Evolutionary conservation across 2,113 vertebrate genomes (phyloP).

Genomic region (Motacilla tschutschensis): DNA sequence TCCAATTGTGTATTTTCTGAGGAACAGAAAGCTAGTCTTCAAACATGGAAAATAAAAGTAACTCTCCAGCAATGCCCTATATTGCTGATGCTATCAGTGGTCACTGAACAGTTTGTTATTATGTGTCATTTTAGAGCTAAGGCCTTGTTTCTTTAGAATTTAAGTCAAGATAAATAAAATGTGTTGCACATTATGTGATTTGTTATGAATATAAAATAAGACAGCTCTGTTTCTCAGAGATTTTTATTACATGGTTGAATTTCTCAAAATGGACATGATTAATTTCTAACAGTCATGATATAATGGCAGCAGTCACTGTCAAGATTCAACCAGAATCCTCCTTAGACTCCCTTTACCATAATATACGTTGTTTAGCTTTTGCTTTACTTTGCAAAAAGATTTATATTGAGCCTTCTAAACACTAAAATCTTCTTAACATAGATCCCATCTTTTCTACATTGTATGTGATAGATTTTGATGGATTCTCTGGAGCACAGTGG

Average conservation of each 20-base stretch:
- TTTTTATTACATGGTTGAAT: background rate
- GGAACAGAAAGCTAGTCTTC: background rate
- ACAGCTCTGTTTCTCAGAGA: background rate
- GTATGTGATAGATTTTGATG: conserved; percentile 15
- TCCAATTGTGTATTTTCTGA: background rate
- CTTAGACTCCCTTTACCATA: background rate
- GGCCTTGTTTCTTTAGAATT: background rate
- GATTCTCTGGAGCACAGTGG: background rate
- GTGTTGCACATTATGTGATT: background rate
- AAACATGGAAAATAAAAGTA: background rate
- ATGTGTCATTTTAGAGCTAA: background rate
- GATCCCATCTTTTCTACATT: conserved; percentile 21
- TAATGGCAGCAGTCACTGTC: background rate
- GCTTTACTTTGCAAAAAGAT: conserved; percentile 15
- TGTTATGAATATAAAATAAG: background rate
- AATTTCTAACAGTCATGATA: background rate
- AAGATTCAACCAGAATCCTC: background rate
- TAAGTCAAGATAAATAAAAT: background rate
- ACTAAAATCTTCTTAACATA: conserved; percentile 18
- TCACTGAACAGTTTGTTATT: background rate
- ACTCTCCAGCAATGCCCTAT: background rate
- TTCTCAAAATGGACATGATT: background rate
- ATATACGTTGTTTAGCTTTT: background rate
- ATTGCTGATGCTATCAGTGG: background rate
- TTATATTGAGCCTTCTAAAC: conserved; percentile 7